Conservation (phyloP, 1,140 invertebrate genomes). For the Leptopilina boulardi region DNA sequence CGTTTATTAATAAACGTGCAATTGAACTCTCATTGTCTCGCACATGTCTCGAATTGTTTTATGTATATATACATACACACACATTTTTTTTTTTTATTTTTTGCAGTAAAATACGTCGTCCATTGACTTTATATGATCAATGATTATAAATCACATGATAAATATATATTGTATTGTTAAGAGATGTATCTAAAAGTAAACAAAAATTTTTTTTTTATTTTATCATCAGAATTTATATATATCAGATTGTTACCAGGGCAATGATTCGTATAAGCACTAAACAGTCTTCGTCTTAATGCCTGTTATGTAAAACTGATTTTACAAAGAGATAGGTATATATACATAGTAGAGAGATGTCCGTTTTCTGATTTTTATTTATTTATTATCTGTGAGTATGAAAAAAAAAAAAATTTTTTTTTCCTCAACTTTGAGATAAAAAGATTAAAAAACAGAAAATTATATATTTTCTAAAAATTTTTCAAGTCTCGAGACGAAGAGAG, state of each 20-base stretch:
- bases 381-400: too few relatives aligned
- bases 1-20: neutral
- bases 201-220: conserved; percentile 18
- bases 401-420: too few relatives aligned
- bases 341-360: neutral
- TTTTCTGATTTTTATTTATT: neutral
- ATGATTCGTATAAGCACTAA: conserved; percentile 20
- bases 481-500: too few relatives aligned
- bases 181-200: conserved; percentile 13
- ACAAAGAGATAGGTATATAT: neutral
- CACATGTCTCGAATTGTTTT: neutral
- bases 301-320: conserved; percentile 23
- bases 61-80: neutral
- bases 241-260: conserved; percentile 18
- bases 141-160: conserved; percentile 3
- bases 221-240: conserved; percentile 19
- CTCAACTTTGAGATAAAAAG: too few relatives aligned
- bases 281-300: neutral
- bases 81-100: neutral
- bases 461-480: too few relatives aligned
- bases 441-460: too few relatives aligned
- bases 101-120: neutral
- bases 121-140: neutral
- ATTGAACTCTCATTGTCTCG: neutral
- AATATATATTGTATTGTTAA: too few relatives aligned